Percentiles rank a stretch among this genome's conserved stretches.
Evolutionary conservation across 2,888 invertebrate genomes (phyloP).

Genomic region (Idaea biselata): DNA sequence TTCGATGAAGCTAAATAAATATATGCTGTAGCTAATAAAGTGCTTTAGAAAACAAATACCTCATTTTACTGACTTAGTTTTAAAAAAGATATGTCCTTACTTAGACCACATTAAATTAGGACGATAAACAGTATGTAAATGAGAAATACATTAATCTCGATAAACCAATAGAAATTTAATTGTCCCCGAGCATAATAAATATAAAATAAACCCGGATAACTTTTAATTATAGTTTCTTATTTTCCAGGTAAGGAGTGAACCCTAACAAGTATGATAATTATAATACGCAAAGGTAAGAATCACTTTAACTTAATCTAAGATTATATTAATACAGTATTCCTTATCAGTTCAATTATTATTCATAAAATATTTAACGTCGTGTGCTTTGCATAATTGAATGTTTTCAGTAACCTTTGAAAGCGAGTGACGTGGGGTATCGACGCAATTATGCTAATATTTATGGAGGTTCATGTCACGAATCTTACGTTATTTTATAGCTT

Average conservation of each 20-base stretch:
- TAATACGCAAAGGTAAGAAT: background rate
- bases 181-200: background rate
- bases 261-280: conserved; percentile 12
- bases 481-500: conserved; percentile 15
- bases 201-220: conserved; percentile 27
- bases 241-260: conserved; percentile 37
- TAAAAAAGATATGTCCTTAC: too few species aligned
- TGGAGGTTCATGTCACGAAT: conserved; percentile 19
- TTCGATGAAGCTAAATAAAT: too few species aligned
- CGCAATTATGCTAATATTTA: conserved; percentile 33
- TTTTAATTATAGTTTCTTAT: conserved; percentile 38
- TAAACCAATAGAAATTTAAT: too few species aligned
- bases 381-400: conserved; percentile 41
- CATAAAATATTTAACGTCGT: conserved; percentile 35
- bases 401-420: conserved; percentile 38
- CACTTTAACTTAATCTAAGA: background rate
- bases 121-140: too few species aligned
- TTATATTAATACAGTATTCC: conserved; percentile 17
- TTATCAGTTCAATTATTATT: conserved; percentile 16
- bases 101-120: too few species aligned
- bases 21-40: too few species aligned
- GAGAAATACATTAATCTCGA: too few species aligned
- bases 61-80: too few species aligned
- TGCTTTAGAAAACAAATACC: too few species aligned
- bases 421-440: conserved; percentile 31